Evolutionary conservation across 2,797 vertebrate species (phyloP).

Genomic region (Valencia hispanica): DNA sequence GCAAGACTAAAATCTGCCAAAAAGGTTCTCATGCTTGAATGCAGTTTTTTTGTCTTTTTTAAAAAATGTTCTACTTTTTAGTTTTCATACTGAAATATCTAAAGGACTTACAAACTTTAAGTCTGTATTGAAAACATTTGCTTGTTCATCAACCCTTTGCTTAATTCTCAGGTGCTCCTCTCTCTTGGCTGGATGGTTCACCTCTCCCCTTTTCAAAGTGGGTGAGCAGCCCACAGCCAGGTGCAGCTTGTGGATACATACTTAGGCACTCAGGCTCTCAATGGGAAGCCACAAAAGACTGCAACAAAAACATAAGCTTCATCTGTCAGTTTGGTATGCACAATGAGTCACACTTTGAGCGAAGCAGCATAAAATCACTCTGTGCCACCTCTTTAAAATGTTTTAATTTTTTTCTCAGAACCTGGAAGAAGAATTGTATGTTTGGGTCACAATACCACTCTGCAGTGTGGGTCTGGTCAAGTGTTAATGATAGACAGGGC

Average conservation of each 20-base stretch:
- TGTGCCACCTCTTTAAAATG: not conserved
- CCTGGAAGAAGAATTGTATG: conserved; percentile 81
- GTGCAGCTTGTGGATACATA: conserved; percentile 80
- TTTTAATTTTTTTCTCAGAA: conserved; percentile 70
- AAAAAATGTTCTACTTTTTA: not conserved
- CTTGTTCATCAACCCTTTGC: conserved; percentile 1
- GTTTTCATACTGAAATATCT: not conserved
- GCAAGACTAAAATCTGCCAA: no score
- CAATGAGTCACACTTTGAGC: not conserved
- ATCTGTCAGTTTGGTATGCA: conserved; percentile 90
- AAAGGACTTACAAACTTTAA: not conserved
- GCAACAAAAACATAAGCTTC: conserved; percentile 79
- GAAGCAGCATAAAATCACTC: not conserved
- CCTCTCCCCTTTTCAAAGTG: conserved; percentile 84
- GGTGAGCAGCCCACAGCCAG: conserved; percentile 59
- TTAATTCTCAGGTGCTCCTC: conserved; percentile 63
- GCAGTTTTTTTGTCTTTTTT: not conserved
- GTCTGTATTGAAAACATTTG: not conserved
- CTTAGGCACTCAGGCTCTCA: conserved; percentile 74
- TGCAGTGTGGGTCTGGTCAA: conserved; percentile 85
- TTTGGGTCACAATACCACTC: conserved; percentile 74
- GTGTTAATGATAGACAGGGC: conserved; percentile 84
- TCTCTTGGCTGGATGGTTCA: conserved; percentile 87
- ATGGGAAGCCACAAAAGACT: conserved; percentile 83
- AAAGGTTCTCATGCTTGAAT: not conserved